A percentile compares a stretch with the other conserved stretches of the same genome.
phyloP scores from a whole-genome alignment of 1,140 invertebrate species.

The Polyergus mexicanus region DNA sequence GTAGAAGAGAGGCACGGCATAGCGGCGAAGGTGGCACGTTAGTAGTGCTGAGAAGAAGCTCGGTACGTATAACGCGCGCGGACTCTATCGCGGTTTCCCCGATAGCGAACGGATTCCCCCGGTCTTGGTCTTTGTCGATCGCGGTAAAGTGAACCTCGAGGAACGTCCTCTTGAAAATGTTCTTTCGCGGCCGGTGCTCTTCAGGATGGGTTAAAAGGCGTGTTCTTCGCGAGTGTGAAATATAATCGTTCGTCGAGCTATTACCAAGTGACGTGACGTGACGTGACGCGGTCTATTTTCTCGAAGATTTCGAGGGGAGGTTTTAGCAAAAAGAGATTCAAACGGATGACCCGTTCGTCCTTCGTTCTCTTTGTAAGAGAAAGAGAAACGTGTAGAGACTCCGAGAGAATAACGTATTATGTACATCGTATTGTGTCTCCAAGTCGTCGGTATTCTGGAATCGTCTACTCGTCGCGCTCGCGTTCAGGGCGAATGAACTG shows the following conservation, averaged over 20 bases:
- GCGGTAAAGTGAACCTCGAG: background rate
- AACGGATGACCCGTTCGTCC: background rate
- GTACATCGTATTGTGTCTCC: conserved; percentile 31
- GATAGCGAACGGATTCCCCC: conserved; percentile 12
- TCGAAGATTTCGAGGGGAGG: background rate
- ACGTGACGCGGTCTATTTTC: background rate
- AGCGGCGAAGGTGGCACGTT: conserved; percentile 67
- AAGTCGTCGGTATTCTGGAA: conserved; percentile 38
- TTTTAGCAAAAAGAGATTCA: conserved; percentile 2
- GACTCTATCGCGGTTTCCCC: conserved; percentile 56
- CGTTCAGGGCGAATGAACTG: conserved; percentile 63
- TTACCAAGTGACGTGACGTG: background rate
- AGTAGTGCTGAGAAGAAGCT: conserved; percentile 55
- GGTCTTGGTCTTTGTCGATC: background rate
- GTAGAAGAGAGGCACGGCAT: conserved; percentile 57
- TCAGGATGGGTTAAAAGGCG: conserved; percentile 20
- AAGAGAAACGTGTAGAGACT: background rate
- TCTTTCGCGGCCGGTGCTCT: background rate
- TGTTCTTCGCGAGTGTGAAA: conserved; percentile 35
- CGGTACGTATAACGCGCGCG: conserved; percentile 48
- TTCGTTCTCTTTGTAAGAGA: background rate
- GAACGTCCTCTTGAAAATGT: background rate
- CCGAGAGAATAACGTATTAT: background rate
- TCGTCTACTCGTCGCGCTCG: conserved; percentile 16
- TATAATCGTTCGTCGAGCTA: background rate